A percentile compares a stretch with the other conserved stretches of the same genome.
phyloP scores from a whole-genome alignment of 2,888 invertebrate genomes.

The Trichogramma dendrolimi region DNA sequence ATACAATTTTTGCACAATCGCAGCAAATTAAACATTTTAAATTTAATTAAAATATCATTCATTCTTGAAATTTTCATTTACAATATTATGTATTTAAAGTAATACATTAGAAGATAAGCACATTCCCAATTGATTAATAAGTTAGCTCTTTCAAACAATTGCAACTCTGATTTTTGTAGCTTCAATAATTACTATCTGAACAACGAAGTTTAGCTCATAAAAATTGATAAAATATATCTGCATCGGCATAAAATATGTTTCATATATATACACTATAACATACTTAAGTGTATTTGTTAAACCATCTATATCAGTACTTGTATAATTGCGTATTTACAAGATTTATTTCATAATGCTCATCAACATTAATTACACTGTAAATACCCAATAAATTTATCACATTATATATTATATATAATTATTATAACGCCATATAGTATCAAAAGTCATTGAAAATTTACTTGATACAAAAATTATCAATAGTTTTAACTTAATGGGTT shows the following conservation, averaged over 20 bases:
- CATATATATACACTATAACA: slow-evolving; percentile 14
- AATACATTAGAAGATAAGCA: too few species aligned
- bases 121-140: too few species aligned
- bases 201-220: not conserved
- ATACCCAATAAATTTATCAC: not conserved
- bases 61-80: too few species aligned
- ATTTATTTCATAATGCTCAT: slow-evolving; percentile 6
- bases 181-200: too few species aligned
- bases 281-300: slow-evolving; percentile 18
- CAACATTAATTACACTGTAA: not conserved
- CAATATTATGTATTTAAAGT: too few species aligned
- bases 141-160: too few species aligned
- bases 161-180: too few species aligned
- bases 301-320: slow-evolving; percentile 13
- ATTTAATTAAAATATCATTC: too few species aligned
- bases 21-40: too few species aligned
- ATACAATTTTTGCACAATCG: too few species aligned
- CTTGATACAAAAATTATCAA: slow-evolving; percentile 10
- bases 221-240: slow-evolving; percentile 15
- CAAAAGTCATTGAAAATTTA: slow-evolving; percentile 21
- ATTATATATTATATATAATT: not conserved
- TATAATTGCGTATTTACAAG: slow-evolving; percentile 20
- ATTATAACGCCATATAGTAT: slow-evolving; percentile 9
- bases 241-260: slow-evolving; percentile 12
- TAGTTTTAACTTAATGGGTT: slow-evolving; percentile 18